Base-by-base conservation (phyloP, 2,888 invertebrate species). In the Rhagonycha lutea region DNA sequence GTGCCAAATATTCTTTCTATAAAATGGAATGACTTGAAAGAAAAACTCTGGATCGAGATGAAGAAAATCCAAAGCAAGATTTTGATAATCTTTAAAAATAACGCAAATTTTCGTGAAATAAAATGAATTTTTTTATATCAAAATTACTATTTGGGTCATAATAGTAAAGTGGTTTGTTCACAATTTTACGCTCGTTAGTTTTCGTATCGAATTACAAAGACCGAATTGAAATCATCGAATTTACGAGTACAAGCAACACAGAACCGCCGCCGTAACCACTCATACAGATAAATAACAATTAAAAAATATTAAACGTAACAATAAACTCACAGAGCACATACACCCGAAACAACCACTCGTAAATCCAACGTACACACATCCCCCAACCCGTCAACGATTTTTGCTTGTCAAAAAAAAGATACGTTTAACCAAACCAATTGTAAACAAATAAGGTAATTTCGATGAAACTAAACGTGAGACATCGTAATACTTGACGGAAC, bases 1-100 rank as follows among this genome's bases (percentile, higher is more conserved):
- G 9, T 65, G 26, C 63, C 63, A 26, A 26, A 65, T 14, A 65
- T 26, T 24, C 23, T 47, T 65, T 65, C 23, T 65, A 65, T 65
- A 24, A 24, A 65, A 65, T 65, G 63, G 63, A 65, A 65, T 65
- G 63, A 65, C 63, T 65, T 65, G 47, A 65, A 65, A 65, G 63
- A 65, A 65, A 65, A 47, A 47, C 47, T 47, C n/a, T 47, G 47
- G 47, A 47, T 47, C n/a, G n/a, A 47, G 47, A 47, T 47, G 47
- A 47, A 47, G n/a, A 47, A 7, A 47, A 47, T 47, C 47, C 47
- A 47, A 47, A 47, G 47, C n/a, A 47, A 47, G n/a, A 47, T 47
- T 7, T 47, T 47, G 47, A 47, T 47, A 47, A 47, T 47, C 47
- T 47, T 47, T n/a, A n/a, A 26, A 65, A 11, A 61, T 9, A 61